phyloP scores from a whole-genome alignment of 2,113 vertebrate species.

The Austrofundulus limnaeus region DNA sequence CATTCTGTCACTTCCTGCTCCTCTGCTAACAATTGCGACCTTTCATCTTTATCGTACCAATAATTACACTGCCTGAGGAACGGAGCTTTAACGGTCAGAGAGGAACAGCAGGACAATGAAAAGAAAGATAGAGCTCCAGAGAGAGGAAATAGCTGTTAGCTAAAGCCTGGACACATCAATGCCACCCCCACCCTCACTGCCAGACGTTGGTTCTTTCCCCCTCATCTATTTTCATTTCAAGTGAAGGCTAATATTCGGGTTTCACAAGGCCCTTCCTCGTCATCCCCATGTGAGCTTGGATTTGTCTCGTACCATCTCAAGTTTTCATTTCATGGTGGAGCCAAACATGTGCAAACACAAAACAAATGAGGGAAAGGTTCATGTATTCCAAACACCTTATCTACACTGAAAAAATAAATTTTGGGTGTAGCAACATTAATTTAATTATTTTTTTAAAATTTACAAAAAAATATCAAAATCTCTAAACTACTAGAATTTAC shows the following conservation, averaged over 20 bases:
- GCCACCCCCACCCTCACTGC: neutral
- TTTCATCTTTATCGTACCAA: constrained; percentile 62
- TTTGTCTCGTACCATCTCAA: no score
- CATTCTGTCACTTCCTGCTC: constrained; percentile 49
- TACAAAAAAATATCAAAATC: no score
- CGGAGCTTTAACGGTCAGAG: constrained; percentile 45
- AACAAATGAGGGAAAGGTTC: constrained; percentile 74
- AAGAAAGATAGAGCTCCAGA: constrained; percentile 38
- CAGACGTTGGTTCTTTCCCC: constrained; percentile 7
- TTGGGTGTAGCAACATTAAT: no score
- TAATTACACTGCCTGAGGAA: constrained; percentile 66
- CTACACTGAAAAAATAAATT: constrained; percentile 54
- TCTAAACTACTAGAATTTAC: no score
- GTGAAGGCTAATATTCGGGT: constrained; percentile 58
- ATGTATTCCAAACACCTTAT: constrained; percentile 71
- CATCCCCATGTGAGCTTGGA: constrained; percentile 38
- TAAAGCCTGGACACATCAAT: constrained; percentile 22
- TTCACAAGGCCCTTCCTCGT: constrained; percentile 43
- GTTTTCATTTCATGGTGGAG: constrained; percentile 52
- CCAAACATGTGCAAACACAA: constrained; percentile 33
- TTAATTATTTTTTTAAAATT: no score
- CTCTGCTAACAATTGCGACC: constrained; percentile 64
- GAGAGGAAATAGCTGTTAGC: constrained; percentile 61
- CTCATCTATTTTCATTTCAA: constrained; percentile 58
- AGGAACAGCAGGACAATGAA: constrained; percentile 39